Evolutionary conservation across 1,140 invertebrate species (phyloP), one percentile per base, ranked within the genome.

Genomic region (Papilio polytes): DNA sequence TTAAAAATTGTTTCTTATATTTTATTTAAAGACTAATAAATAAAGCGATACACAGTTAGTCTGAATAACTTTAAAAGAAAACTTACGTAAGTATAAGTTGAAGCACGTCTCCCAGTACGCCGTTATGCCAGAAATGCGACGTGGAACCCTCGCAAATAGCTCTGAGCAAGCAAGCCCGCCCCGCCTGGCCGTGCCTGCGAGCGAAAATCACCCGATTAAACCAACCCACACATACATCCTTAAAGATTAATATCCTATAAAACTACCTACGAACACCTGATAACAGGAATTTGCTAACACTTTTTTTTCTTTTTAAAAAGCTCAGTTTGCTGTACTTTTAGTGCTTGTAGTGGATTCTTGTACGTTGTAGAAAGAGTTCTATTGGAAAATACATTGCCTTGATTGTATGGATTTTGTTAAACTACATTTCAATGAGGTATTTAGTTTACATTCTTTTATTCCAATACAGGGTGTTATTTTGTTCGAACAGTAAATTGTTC

Each of bases 91-190:
- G 90, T 31, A 91, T 63, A 22, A 94, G 82, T 77, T 94, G 89
- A 44, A 94, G 88, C 63, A 93, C 80, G 84, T 94, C 91, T 44
- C 93, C 93, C 18, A 93, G 78, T 56, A 94, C 82, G 31, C 93
- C 93, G 84, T 91, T 90, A 82, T 93, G 91, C 53, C 86, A 80
- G 81, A 92, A 86, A 83, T 89, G 87, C 46, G 85, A 84, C 41
- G 81, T 78, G 70, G 88, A 85, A 79, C 84, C 90, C 83, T 94
- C 93, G 80, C 93, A 94, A 84, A 94, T 92, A n/a, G 89, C 95
- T 93, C 96, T 96, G 83, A 97, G 90, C 77, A 98, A 94, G 91
- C 97, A 98, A 73, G 96, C 89, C 85, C 86, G 89, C 3, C 93
- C 91, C 15, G 85, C 83, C 80, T 87, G 89, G 15, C 89, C 88